Evolutionary conservation across 2,113 vertebrate genomes (phyloP).

Genomic region (Aspidoscelis tigris): DNA sequence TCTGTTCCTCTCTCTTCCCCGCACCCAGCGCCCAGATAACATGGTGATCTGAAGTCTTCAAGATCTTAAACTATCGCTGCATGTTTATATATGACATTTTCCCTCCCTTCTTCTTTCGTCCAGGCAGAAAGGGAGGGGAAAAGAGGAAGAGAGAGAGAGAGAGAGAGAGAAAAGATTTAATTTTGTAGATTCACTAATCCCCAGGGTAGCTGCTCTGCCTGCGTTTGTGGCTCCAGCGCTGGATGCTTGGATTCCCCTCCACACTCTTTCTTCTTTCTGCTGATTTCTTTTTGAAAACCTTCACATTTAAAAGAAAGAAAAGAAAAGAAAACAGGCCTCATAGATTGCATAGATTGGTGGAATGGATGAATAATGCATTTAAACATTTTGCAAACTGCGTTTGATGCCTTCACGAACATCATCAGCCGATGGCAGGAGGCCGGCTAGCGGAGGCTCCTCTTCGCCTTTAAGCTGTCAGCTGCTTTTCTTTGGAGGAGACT

Average conservation of each 20-base stretch:
- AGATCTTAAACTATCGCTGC: not conserved
- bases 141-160: not conserved
- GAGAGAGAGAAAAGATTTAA: not conserved
- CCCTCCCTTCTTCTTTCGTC: not conserved
- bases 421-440: conserved; percentile 59
- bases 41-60: conserved; percentile 47
- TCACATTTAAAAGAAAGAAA: not conserved
- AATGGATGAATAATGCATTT: conserved; percentile 78
- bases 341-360: conserved; percentile 66
- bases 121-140: not conserved
- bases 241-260: not conserved
- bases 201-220: not conserved
- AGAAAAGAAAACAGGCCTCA: not conserved
- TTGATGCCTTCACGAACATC: conserved; percentile 71
- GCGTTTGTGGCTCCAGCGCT: not conserved
- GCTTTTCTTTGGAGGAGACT: conserved; percentile 63
- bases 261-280: not conserved
- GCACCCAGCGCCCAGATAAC: not conserved
- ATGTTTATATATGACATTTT: conserved; percentile 18
- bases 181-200: conserved; percentile 13
- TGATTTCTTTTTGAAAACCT: conserved; percentile 26
- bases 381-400: conserved; percentile 65
- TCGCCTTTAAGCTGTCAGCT: conserved; percentile 63
- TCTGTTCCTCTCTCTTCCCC: not conserved
- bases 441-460: conserved; percentile 48